Evolutionary conservation across 2,797 vertebrate species (phyloP).

Genomic region (Thripadectes ignobilis): DNA sequence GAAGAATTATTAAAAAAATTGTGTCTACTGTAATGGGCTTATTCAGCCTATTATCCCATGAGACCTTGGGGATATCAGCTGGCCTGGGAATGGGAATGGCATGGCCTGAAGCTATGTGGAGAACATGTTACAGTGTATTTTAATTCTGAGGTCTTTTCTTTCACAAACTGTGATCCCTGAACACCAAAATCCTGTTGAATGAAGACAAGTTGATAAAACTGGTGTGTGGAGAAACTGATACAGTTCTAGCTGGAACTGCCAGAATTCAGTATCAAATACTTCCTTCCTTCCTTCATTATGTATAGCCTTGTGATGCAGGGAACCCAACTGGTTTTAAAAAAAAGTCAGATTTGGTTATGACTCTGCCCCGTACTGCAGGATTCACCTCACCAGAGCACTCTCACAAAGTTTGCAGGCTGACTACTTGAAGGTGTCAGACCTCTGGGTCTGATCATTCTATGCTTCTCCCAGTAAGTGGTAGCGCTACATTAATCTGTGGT

Average conservation of each 20-base stretch:
- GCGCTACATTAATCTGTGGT: background rate
- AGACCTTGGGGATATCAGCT: background rate
- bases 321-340: slow-evolving; percentile 13
- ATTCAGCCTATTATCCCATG: background rate
- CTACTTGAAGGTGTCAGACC: background rate
- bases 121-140: background rate
- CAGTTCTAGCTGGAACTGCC: background rate
- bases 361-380: background rate
- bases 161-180: background rate
- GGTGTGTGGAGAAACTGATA: background rate
- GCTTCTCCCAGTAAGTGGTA: background rate
- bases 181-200: background rate
- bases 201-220: background rate
- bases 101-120: rapidly evolving
- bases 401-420: background rate
- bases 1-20: background rate
- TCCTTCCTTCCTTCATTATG: background rate
- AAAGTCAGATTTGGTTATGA: slow-evolving; percentile 19
- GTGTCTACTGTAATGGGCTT: background rate
- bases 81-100: background rate
- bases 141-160: background rate
- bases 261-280: background rate
- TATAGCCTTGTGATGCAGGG: background rate
- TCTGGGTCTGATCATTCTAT: background rate
- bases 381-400: background rate